Base-by-base conservation (phyloP, 2,888 invertebrate genomes). In the Choristoneura rosaceana region DNA sequence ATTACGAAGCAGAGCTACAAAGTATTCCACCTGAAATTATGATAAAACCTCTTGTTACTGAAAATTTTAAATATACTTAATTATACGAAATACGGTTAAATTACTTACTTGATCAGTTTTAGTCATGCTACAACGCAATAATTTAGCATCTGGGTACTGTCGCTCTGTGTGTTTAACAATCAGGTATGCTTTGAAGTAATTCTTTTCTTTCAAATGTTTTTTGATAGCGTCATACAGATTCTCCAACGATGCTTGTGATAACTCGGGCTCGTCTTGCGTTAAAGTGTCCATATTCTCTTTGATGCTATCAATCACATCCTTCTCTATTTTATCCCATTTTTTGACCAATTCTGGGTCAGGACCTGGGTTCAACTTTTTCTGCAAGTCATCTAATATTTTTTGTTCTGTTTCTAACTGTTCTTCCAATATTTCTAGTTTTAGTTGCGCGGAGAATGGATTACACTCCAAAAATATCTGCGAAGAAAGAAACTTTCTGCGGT, bases 361-460 rank as follows among this genome's bases (percentile, higher is more conserved):
- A 1, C 87, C 89, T 0, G 93, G 91, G 76, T 93, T 94, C 0
- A 94, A 77, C 76, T 90, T 92, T 67, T 94, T 89, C 78, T 95
- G 95, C 78, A 96, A 93, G 68, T 96, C 95, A 52, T 96, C 94
- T 25, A 97, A 88, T 78, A 96, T 96, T 68, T 94, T 95, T 76
- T 92, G 93, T 79, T 96, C 96, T 10, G 91, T 90, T 74, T 95
- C 90, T 63, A 96, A 90, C 80, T 96, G 95, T 69, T 94, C 92
- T 79, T 95, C 93, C 50, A 97, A 89, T 73, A 95, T 88, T 81
- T 95, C 92, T 15, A 91, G 84, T 79, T 92, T 94, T 80, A 97
- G 95, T 91, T 96, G 96, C 0, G 96, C 96, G n/a, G 97, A 96
- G 88, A 96, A 99, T 4, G 98, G 97, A 92, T 99, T 99, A 77